These are phyloP conservation scores for Aphis craccivora DNA, from an alignment of 1,140 invertebrate species.

Conservation along the genomic window DNA sequence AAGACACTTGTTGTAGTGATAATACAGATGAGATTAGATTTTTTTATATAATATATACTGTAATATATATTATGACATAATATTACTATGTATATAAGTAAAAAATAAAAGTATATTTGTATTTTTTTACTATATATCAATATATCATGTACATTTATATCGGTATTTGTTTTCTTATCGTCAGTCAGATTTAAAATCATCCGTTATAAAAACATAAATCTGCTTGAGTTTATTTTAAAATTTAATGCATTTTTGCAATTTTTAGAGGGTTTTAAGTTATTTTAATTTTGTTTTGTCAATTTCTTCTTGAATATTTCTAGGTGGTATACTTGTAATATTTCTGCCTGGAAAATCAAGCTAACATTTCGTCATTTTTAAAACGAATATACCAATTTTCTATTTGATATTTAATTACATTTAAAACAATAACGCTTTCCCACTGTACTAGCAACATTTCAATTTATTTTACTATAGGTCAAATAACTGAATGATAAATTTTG, in stretches of 20 bases:
- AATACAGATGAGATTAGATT: too few relatives aligned
- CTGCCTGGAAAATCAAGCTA: background rate
- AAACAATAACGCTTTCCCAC: background rate
- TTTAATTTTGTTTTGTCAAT: background rate
- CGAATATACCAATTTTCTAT: background rate
- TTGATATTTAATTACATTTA: background rate
- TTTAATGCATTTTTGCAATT: background rate
- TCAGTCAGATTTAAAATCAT: background rate
- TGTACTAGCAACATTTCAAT: too few relatives aligned
- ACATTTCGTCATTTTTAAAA: background rate
- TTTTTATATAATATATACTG: too few relatives aligned
- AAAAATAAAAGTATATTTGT: too few relatives aligned
- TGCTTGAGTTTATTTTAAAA: too few relatives aligned
- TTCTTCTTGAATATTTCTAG: background rate
- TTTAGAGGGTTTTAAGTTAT: background rate
- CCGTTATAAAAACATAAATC: background rate
- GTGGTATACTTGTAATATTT: background rate
- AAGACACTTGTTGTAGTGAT: too few relatives aligned
- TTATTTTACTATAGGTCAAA: too few relatives aligned
- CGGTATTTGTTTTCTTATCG: background rate
- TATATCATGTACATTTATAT: too few relatives aligned
- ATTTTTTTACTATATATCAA: background rate
- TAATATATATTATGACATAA: too few relatives aligned
- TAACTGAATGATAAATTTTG: background rate
- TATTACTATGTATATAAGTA: too few relatives aligned